Conservation (phyloP, 1,140 invertebrate genomes). For the Globodera rostochiensis region DNA sequence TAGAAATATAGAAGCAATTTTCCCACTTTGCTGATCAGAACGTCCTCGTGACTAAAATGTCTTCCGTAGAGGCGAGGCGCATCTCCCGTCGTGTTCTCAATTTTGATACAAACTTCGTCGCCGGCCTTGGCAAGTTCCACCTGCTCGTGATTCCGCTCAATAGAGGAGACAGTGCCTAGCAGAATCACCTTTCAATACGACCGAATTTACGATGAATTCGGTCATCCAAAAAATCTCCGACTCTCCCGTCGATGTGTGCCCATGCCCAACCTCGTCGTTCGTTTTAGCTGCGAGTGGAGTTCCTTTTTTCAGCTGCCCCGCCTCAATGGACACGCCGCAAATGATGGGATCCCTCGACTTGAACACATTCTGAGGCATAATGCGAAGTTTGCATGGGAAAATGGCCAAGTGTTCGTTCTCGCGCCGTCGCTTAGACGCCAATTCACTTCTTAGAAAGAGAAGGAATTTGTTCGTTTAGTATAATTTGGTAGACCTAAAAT, state of each 20-base stretch:
- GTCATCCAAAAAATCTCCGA: neutral
- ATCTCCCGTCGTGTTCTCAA: conserved; percentile 91
- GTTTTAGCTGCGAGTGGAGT: conserved; percentile 94
- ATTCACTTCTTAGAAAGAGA: conserved; percentile 75
- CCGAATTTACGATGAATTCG: too few relatives aligned
- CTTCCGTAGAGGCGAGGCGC: conserved; percentile 95
- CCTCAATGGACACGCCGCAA: conserved; percentile 90
- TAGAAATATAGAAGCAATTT: neutral
- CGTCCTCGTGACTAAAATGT: conserved; percentile 94
- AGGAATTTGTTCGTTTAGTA: neutral
- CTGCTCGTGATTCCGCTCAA: conserved; percentile 80
- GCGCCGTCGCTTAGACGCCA: conserved; percentile 88
- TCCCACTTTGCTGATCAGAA: conserved; percentile 88
- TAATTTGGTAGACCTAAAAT: conserved; percentile 70
- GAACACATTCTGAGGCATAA: conserved; percentile 88
- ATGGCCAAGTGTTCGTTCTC: conserved; percentile 94
- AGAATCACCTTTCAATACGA: conserved; percentile 80
- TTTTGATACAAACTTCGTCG: conserved; percentile 97
- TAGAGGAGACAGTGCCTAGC: conserved; percentile 88
- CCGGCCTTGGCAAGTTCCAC: conserved; percentile 90
- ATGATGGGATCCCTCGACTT: conserved; percentile 97
- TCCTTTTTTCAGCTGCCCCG: conserved; percentile 89
- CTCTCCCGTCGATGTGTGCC: neutral
- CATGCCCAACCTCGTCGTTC: conserved; percentile 76
- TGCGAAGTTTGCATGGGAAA: conserved; percentile 91